Evolutionary conservation across 2,888 invertebrate species (phyloP), one percentile per base, ranked within the genome.

Genomic region (Synergus japonicus): DNA sequence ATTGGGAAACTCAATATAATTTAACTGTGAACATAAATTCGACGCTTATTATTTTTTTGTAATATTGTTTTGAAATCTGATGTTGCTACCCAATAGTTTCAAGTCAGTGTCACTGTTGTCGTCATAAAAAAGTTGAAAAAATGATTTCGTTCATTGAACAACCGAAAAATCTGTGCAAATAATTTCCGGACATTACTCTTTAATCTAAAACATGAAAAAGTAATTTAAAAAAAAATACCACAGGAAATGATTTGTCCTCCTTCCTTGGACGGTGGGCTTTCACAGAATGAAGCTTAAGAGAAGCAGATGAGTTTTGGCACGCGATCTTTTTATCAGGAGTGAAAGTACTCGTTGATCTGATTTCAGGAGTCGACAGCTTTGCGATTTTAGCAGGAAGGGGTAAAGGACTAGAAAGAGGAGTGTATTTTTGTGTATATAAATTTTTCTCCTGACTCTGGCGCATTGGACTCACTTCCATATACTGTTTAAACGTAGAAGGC

Each of bases 401-500:
- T 82, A 83, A 15, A 60, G 78, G 78, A 78, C 37, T 76, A 65
- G 79, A 58, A n/a, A 82, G 77, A 44, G 87, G 88, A 41, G 88
- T 88, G 67, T 87, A 88, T 73, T 88, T 90, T n/a, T 89, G 87
- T 65, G 76, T 84, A 15, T 82, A 81, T 41, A 81, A 60, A 76
- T 79, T 83, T 80, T 79, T 76, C 76, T 85, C 82, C n/a, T 63
- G 81, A 29, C 49, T 82, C n/a, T 83, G 78, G 44, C 83, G 81
- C 15, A 79, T 76, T 4, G 88, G 83, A 77, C 82, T 86, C 22
- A 84, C 83, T 65, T 83, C 83, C 80, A 87, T 87, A 63, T 89
- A 86, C 76, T 88, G 88, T 79, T 89, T 89, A 67, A 88, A 87
- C 13, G 86, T 84, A 12, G 88, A 87, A 49, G 89, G 86, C 79